Evolutionary conservation across 2,797 vertebrate species (phyloP), one percentile per base, ranked within the genome.

Genomic region (Neosilurus mollespiculum): DNA sequence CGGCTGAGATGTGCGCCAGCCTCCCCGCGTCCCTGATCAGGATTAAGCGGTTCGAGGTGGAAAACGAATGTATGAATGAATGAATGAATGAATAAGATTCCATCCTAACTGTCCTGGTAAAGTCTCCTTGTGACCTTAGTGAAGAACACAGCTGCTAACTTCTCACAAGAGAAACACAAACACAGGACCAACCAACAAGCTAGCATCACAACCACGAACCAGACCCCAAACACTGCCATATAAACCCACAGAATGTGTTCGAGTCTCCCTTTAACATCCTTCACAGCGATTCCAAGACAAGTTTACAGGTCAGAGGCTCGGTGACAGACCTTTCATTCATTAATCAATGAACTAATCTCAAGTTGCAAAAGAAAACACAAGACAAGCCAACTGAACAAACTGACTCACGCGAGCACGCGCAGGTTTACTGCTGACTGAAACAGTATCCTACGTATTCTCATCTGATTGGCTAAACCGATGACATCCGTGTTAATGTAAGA

Each of bases 401-500:
- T 78, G 59, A 62, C 58, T 61, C 10, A 22, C 59, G 10, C 14
- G 26, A 61, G 30, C 18, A 77, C 20, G 61, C 53, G 15, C 59
- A 61, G 4, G 51, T 20, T 61, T 16, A 54, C 65, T 61, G 18
- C 30, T 71, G 15, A 65, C 65, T 64, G 22, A 78, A 53, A 81
- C 78, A 66, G 4, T 91, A 43, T 43, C 8, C 43, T 43, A 93
- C 93, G 93, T 94, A 88, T 85, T 86, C 69, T 83, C 53, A 83
- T 7, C 71, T 75, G 90, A 94, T 93, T 94, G 93, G 92, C 91
- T 89, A 30, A 59, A 24, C 83, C 81, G 85, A 86, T 77, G 85
- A 87, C 67, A 73, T 71, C 82, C n/a, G 15, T 51, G 54, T 61
- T 58, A 58, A 81, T 24, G 14, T 12, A 30, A 49, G 2, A 51